These are phyloP conservation scores for Eunapius fragilis DNA, from an alignment of 37 sponge, comb jelly and placozoan genomes.

Conservation along the genomic window DNA sequence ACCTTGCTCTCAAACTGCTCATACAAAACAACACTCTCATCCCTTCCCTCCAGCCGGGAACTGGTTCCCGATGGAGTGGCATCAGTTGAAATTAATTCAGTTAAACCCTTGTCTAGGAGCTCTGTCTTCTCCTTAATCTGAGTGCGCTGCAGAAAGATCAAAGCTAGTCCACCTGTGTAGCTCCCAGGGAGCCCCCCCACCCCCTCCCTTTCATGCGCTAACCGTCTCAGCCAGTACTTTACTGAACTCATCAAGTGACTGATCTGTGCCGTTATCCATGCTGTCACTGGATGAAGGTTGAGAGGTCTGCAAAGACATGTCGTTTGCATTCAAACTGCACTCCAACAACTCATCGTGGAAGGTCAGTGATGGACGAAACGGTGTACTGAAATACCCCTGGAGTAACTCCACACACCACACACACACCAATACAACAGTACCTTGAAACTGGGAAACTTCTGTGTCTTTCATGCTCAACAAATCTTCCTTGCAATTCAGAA, in stretches of 20 bases:
- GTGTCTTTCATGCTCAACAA: neutral
- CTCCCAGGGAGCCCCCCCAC: neutral
- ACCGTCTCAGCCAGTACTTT: neutral
- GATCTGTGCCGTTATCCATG: neutral
- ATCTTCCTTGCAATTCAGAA: slow-evolving; percentile 11
- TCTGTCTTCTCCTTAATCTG: neutral
- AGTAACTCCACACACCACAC: neutral
- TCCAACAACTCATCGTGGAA: slow-evolving; percentile 37
- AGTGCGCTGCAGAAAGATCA: neutral
- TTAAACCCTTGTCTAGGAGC: neutral
- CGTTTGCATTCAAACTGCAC: neutral
- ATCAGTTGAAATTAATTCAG: neutral
- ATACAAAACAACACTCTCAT: neutral
- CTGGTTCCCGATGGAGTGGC: neutral
- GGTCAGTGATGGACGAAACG: slow-evolving; percentile 17
- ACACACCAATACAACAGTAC: no score
- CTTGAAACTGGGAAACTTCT: neutral
- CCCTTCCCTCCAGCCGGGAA: neutral
- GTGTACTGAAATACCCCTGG: slow-evolving; percentile 4
- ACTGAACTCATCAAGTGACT: neutral
- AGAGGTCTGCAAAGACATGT: neutral
- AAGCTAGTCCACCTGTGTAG: neutral
- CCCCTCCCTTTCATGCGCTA: neutral
- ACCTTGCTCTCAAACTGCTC: neutral
- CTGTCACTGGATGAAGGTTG: neutral